phyloP scores from a whole-genome alignment of 2,113 vertebrate species.

The Takifugu flavidus region DNA sequence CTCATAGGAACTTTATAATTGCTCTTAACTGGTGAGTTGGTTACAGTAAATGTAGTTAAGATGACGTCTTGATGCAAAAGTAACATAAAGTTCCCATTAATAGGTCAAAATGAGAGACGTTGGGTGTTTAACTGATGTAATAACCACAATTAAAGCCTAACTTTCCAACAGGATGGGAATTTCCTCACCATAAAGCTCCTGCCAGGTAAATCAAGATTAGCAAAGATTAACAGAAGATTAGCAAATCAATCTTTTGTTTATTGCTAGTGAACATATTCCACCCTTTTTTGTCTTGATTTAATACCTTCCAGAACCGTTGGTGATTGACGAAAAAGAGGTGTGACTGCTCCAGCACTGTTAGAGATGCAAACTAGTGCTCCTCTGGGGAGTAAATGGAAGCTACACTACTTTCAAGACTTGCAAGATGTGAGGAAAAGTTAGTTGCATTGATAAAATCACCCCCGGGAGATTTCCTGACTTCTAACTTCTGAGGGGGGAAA shows the following conservation, averaged over 20 bases:
- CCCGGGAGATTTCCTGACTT: constrained; percentile 18
- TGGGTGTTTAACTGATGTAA: too few species aligned
- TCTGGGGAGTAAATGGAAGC: constrained; percentile 38
- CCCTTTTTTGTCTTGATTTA: constrained; percentile 33
- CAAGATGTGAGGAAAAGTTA: constrained; percentile 47
- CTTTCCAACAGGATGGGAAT: too few species aligned
- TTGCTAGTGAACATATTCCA: background rate
- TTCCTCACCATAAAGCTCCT: too few species aligned
- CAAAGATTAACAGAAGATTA: too few species aligned
- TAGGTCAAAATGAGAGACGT: too few species aligned
- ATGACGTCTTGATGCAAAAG: background rate
- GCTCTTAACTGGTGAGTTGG: background rate
- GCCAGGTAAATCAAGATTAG: too few species aligned
- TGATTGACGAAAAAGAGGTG: constrained; percentile 45
- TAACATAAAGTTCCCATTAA: too few species aligned
- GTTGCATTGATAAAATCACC: constrained; percentile 34
- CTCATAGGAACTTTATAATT: constrained; percentile 19
- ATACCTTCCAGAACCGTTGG: constrained; percentile 34
- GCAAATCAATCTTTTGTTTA: background rate
- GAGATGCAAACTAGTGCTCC: constrained; percentile 48
- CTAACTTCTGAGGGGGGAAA: constrained; percentile 17
- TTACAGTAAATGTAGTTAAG: background rate
- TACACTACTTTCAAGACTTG: constrained; percentile 43
- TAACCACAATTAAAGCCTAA: too few species aligned
- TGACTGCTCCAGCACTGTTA: constrained; percentile 30